These are phyloP conservation scores for Atta cephalotes DNA, from an alignment of 1,140 invertebrate genomes.

Conservation along the genomic window DNA sequence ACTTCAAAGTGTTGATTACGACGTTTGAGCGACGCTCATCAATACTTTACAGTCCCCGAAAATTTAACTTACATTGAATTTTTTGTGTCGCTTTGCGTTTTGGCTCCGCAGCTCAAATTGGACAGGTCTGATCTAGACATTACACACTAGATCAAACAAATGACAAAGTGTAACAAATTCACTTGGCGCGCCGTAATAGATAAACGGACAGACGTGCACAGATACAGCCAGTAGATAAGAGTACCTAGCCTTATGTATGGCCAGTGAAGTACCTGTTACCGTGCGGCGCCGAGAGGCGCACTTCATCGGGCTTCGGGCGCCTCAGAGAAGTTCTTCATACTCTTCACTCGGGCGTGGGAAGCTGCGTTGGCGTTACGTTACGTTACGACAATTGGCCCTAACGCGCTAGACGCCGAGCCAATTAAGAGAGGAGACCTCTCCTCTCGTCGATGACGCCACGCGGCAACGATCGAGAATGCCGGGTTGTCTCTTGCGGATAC, in stretches of 20 bases:
- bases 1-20: too few species aligned
- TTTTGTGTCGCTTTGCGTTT: too few species aligned
- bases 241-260: background rate
- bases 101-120: too few species aligned
- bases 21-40: too few species aligned
- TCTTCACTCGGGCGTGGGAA: conserved; percentile 72
- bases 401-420: conserved; percentile 79
- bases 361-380: conserved; percentile 77
- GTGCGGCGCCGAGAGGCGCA: conserved; percentile 20
- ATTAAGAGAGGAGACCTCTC: conserved; percentile 77
- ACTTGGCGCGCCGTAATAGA: conserved; percentile 2
- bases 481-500: conserved; percentile 51
- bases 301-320: conserved; percentile 43
- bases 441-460: conserved; percentile 67
- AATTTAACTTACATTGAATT: too few species aligned
- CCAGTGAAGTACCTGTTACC: conserved; percentile 68
- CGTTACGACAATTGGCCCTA: conserved; percentile 77
- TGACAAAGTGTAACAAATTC: background rate
- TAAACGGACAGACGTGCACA: background rate
- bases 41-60: too few species aligned
- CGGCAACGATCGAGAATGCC: conserved; percentile 53
- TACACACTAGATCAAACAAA: too few species aligned
- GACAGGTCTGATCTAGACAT: too few species aligned
- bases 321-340: conserved; percentile 40
- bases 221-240: conserved; percentile 8